A percentile compares a stretch with the other conserved stretches of the same genome.
These are phyloP conservation scores for Zosterops pallidus DNA, from an alignment of 2,113 vertebrate species.

Conservation along the genomic window DNA sequence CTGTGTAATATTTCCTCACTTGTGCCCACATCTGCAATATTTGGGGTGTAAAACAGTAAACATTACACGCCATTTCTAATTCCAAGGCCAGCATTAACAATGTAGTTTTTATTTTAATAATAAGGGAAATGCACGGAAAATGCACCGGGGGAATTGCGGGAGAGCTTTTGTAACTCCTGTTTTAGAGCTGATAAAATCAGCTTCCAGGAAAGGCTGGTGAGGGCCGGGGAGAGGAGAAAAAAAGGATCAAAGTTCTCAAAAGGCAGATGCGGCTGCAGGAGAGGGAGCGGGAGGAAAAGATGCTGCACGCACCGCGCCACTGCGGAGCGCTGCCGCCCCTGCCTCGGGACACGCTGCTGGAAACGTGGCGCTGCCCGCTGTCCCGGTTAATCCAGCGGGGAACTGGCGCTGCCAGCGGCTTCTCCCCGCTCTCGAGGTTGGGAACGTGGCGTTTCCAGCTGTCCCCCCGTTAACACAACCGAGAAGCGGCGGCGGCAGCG, in stretches of 20 bases:
- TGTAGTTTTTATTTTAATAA: slow-evolving; percentile 5
- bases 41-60: not conserved
- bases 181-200: slow-evolving; percentile 26
- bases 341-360: not conserved
- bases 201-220: slow-evolving; percentile 37
- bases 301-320: not conserved
- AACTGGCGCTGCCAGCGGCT: not conserved
- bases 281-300: not conserved
- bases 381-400: not conserved
- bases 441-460: not conserved
- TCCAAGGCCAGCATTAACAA: slow-evolving; percentile 10
- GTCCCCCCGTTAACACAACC: not conserved
- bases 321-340: not conserved
- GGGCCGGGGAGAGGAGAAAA: slow-evolving; percentile 33
- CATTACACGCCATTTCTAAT: not conserved
- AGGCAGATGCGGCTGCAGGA: not conserved
- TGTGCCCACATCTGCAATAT: not conserved
- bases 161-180: not conserved
- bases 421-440: not conserved
- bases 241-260: slow-evolving; percentile 35
- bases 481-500: not conserved
- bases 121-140: not conserved
- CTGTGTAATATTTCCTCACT: slow-evolving; percentile 31
- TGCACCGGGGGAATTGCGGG: not conserved
- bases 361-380: not conserved